Percentiles rank a stretch among this genome's conserved stretches.
Evolutionary conservation across 2,888 invertebrate species (phyloP).

Genomic region (Abscondita cerata): DNA sequence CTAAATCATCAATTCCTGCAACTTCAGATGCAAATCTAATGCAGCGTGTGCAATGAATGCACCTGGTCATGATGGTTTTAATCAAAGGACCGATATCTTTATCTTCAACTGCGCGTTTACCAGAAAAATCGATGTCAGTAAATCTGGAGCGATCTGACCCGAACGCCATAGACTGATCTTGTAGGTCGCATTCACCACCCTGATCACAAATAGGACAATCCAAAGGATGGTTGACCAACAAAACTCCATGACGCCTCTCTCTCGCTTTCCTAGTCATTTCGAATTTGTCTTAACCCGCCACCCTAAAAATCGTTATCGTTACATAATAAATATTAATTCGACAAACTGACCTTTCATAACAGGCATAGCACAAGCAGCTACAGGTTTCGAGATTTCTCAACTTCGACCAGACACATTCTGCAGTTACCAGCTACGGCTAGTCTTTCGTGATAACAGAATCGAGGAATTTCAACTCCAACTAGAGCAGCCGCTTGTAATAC

Average conservation of each 20-base stretch:
- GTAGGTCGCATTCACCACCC: slow-evolving; percentile 90
- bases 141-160: slow-evolving; percentile 94
- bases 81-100: slow-evolving; percentile 98
- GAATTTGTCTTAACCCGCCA: slow-evolving; percentile 98
- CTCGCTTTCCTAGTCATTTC: slow-evolving; percentile 77
- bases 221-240: slow-evolving; percentile 96
- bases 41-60: slow-evolving; percentile 98
- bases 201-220: slow-evolving; percentile 99
- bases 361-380: slow-evolving; percentile 99
- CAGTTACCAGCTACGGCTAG: slow-evolving; percentile 99
- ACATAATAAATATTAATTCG: not conserved
- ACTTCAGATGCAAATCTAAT: slow-evolving; percentile 98
- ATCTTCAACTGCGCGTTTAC: slow-evolving; percentile 97
- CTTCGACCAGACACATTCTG: slow-evolving; percentile 99
- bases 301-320: too few species aligned
- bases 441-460: slow-evolving; percentile 99
- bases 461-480: slow-evolving; percentile 96
- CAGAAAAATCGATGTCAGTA: slow-evolving; percentile 88
- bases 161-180: slow-evolving; percentile 99
- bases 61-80: slow-evolving; percentile 99
- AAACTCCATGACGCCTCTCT: slow-evolving; percentile 98
- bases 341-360: slow-evolving; percentile 85
- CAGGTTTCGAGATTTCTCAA: slow-evolving; percentile 97
- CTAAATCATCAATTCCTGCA: slow-evolving; percentile 97
- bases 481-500: slow-evolving; percentile 95